These are phyloP conservation scores for Nomada goodeniana DNA, from an alignment of 2,888 invertebrate species.

Conservation along the genomic window DNA sequence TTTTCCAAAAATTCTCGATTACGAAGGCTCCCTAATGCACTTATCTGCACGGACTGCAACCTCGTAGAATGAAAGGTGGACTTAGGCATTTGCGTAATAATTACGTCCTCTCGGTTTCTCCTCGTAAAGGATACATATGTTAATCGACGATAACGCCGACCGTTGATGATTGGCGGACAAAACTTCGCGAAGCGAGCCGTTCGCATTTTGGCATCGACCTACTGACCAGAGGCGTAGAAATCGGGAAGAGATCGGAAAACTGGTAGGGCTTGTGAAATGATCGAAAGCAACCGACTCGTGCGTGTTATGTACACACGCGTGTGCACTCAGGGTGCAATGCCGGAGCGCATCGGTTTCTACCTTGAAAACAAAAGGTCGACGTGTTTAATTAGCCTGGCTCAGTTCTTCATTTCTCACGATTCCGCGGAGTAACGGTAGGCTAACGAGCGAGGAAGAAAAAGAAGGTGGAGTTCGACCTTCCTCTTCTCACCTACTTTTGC, in stretches of 20 bases:
- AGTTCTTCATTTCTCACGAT: constrained; percentile 78
- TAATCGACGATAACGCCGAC: not conserved
- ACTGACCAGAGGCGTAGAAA: constrained; percentile 42
- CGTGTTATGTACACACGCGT: constrained; percentile 5
- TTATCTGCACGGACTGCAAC: not conserved
- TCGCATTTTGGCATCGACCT: constrained; percentile 39
- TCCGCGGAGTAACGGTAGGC: constrained; percentile 71
- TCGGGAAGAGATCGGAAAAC: constrained; percentile 41
- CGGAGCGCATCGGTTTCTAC: constrained; percentile 21
- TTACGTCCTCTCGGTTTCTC: not conserved
- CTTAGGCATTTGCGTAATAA: not conserved
- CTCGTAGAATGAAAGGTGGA: not conserved
- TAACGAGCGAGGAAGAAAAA: constrained; percentile 53
- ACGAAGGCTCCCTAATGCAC: not conserved
- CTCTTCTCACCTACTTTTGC: constrained; percentile 71
- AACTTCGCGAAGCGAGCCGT: constrained; percentile 11
- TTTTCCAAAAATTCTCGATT: not conserved
- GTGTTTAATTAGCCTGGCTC: constrained; percentile 76
- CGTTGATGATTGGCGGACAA: not conserved
- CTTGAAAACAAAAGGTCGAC: constrained; percentile 74
- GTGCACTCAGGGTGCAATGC: constrained; percentile 9
- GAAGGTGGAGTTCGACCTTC: constrained; percentile 57
- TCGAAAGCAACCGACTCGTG: constrained; percentile 49
- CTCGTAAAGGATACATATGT: not conserved
- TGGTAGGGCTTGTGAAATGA: constrained; percentile 42